Evolutionary conservation across 2,797 vertebrate genomes (phyloP), one percentile per base, ranked within the genome.

Genomic region (Hippoglossus hippoglossus): DNA sequence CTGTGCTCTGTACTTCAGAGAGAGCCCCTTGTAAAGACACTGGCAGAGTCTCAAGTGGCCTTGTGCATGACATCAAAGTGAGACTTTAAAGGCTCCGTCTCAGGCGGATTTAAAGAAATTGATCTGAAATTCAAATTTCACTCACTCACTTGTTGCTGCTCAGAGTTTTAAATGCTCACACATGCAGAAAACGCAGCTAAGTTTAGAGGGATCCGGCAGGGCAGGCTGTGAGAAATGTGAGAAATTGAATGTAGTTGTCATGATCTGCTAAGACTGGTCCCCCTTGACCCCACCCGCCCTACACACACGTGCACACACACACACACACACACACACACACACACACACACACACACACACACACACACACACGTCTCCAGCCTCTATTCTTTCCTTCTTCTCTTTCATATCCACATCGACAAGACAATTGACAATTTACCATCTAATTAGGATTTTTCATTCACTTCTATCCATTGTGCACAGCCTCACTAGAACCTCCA

Each of bases 51-150:
- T 68, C 71, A 63, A 71, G 74, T 63, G 75, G 63, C 67, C 65
- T 71, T 60, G 54, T 11, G 8, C 3, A 1, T 53, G 21, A 57
- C 67, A 72, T 85, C 71, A 86, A 67, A 69, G 71, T 46, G 44
- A 46, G 0, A 19, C 12, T 12, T 13, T 39, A 12, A 39, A 39
- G 44, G 57, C 71, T 57, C 59, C 4, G 60, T 71, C 44, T 63
- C 72, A 57, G 25, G 50, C 74, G 53, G 65, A 68, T 71, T 67
- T 56, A 76, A 75, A 69, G 28, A 66, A 49, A 47, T 6, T 24
- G 54, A 44, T 81, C 74, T 75, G 67, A 78, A 80, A 76, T 82
- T 83, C 61, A 76, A 57, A 69, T 66, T 31, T 41, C 44, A 52
- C 50, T 2, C 16, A 47, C 63, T 64, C 60, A 24, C 41, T 54